Evolutionary conservation across 2,888 invertebrate species (phyloP), one percentile per base, ranked within the genome.

Genomic region (Philereme vetulata): DNA sequence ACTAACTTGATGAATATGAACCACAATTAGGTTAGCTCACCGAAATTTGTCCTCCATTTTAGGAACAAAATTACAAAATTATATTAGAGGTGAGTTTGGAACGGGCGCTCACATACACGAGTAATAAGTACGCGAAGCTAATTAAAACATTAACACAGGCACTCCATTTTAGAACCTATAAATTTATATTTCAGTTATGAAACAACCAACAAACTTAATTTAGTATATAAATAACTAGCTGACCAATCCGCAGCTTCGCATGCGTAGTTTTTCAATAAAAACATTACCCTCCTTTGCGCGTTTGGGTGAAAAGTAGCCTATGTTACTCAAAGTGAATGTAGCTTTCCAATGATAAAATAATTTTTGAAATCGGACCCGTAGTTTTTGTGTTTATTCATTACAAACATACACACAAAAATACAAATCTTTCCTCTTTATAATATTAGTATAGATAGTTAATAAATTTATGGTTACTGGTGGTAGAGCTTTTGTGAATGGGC

Each of bases 11-110:
- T 66, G 56, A 62, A 64, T 62, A 40, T 56, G 56, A 51, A 65
- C 63, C 60, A 60, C 61, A 65, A 66, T 63, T 64, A 65, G 48
- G 53, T 66, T 63, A 64, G 49, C 53, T 56, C 47, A 63, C 60
- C 51, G 8, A 63, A 65, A 62, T 57, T 50, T 65, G 60, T 48
- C 59, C 64, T 57, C 51, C 36, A 63, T 62, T 66, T 64, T 57
- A 57, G 60, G 52, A 53, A 50, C 49, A 43, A 38, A 56, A 50
- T 50, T 58, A 48, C 58, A 49, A 58, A 58, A 56, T 59, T 55
- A 46, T 55, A 46, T 59, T 56, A 62, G 51, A 55, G 51, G 58
- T 49, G 47, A 55, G 38, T 54, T 51, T 49, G 42, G 49, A 51
- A 55, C 49, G 34, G 34, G 45, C 57, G 55, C 42, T 55, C 55